Base-by-base conservation (phyloP, 1,140 invertebrate species). In the Drosophila melanica region DNA sequence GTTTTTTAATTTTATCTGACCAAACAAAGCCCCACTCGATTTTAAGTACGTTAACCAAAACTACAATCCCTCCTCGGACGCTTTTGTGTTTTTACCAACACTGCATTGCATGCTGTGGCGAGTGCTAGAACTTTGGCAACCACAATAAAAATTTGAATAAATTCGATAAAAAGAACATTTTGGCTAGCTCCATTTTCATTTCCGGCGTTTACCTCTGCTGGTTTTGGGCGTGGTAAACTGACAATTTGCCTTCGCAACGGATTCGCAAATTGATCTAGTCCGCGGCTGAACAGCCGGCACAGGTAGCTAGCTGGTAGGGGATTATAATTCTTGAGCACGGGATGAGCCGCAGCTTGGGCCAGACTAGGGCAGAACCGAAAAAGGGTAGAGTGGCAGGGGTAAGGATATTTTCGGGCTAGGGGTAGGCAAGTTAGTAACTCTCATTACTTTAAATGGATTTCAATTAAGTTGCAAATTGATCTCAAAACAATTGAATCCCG, bases 371-470 rank as follows among this genome's bases (percentile, higher is more conserved):
- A 47, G 59, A 54, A 63, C 42, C 27, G n/a, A 16, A 47, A 59
- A 67, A 69, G 71, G 45, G 69, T 57, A 69, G 63, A 70, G 66
- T 53, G 18, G 54, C 54, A 64, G 33, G 30, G 44, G 33, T 35
- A 9, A 35, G 8, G 9, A 9, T 3, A 35, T 3, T 10, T 10
- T 16, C 23, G 35, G 57, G 51, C 41, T 64, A 67, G 63, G 60
- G 62, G 66, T 48, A 75, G 65, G 75, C 82, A 89, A 84, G 84
- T 89, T 89, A 87, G 84, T 89, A 89, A 89, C 84, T 89, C 89
- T 90, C 90, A 90, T 90, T 90, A 90, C 86, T 90, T 91, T 90
- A 91, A 91, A 91, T 91, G 85, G 90, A 91, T 91, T 91, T 91
- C 81, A 91, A 91, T 91, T 91, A 91, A 81, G 79, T 86, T 87